Conservation (phyloP, 2,797 vertebrate genomes). For the Pelochelys cantorii region DNA sequence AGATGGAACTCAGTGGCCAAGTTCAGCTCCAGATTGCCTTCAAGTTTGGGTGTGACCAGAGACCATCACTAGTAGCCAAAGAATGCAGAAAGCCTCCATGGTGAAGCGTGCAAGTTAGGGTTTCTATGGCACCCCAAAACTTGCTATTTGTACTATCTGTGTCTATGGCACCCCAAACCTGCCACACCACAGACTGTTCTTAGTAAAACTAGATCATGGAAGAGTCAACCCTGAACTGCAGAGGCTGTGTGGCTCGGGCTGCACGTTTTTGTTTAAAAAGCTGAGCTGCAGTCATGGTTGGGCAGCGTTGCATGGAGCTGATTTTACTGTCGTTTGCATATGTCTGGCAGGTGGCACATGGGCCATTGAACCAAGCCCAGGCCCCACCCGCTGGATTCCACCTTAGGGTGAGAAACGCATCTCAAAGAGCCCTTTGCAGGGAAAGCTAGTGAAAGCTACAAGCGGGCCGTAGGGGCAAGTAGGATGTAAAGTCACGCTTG, state of each 20-base stretch:
- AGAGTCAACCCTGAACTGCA: rapidly evolving
- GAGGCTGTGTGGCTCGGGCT: neutral
- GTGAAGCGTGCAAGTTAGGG: no score
- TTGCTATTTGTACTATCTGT: neutral
- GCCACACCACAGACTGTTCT: neutral
- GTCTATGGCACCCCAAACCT: neutral
- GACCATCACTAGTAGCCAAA: neutral
- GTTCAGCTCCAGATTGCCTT: neutral
- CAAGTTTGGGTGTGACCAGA: neutral
- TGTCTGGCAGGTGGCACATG: conserved; percentile 77
- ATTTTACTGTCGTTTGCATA: conserved; percentile 57
- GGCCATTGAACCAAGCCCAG: conserved; percentile 46
- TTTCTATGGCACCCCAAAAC: neutral
- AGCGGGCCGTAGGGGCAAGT: rapidly evolving
- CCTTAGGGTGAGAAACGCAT: neutral
- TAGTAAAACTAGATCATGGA: neutral
- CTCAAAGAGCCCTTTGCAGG: neutral
- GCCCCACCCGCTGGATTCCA: conserved; percentile 13
- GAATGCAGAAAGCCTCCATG: neutral
- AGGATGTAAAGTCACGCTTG: neutral
- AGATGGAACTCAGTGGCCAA: neutral
- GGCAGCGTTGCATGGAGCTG: conserved; percentile 42
- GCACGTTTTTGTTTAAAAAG: conserved; percentile 25
- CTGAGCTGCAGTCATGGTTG: conserved; percentile 67
- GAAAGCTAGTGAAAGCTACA: neutral